These are phyloP conservation scores for Macropis europaea DNA, from an alignment of 2,888 invertebrate species.

Conservation along the genomic window DNA sequence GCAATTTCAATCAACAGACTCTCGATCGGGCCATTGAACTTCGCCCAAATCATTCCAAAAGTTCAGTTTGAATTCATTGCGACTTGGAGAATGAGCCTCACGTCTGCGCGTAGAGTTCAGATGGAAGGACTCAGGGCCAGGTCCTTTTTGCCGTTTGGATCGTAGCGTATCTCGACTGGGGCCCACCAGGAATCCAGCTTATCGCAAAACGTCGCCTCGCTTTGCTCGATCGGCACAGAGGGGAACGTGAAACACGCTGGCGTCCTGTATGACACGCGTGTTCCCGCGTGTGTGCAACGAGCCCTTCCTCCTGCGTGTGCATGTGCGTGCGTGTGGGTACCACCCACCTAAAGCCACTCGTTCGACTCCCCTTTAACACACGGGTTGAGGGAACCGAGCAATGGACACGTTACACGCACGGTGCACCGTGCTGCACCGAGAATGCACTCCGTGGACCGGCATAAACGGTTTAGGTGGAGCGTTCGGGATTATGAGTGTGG, in stretches of 20 bases:
- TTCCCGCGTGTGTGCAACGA: conserved; percentile 12
- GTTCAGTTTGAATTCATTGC: no score
- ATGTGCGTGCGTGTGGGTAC: conserved; percentile 42
- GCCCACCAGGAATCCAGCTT: conserved; percentile 58
- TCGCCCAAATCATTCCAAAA: no score
- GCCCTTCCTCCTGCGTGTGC: conserved; percentile 4
- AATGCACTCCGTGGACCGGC: conserved; percentile 48
- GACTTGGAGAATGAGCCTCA: no score
- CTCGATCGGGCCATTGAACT: no score
- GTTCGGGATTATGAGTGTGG: conserved; percentile 6
- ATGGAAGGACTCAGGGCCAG: neutral
- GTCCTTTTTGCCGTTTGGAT: conserved; percentile 16
- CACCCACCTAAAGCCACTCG: conserved; percentile 61
- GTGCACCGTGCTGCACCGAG: conserved; percentile 40
- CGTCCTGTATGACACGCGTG: conserved; percentile 44
- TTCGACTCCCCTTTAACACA: conserved; percentile 47
- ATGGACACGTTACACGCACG: conserved; percentile 29
- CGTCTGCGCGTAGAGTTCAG: neutral
- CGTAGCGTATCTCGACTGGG: conserved; percentile 24
- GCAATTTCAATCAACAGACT: no score
- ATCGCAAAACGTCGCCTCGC: conserved; percentile 56
- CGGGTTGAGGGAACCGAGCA: conserved; percentile 33
- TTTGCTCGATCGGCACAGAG: conserved; percentile 36
- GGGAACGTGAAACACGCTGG: conserved; percentile 39
- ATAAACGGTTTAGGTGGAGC: conserved; percentile 47